These are phyloP conservation scores for Tragelaphus imberbis DNA, from an alignment of 2,113 vertebrate species.

Conservation along the genomic window DNA sequence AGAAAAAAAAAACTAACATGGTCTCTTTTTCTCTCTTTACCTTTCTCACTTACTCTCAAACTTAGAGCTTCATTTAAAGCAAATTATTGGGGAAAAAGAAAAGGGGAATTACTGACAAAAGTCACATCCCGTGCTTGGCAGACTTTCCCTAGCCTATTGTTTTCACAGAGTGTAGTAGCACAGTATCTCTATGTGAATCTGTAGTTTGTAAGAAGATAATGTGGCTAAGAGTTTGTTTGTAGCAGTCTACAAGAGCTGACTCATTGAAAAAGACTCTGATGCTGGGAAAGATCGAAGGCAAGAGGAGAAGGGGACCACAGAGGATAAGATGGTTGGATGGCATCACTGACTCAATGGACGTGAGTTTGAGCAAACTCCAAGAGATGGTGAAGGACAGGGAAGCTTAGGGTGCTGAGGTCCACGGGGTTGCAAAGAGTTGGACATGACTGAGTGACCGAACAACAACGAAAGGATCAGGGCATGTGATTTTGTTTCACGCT, in stretches of 20 bases:
- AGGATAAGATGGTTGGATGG: neutral
- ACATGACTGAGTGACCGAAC: neutral
- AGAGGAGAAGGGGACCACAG: neutral
- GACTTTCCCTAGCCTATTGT: neutral
- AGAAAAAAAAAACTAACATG: neutral
- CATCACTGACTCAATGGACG: neutral
- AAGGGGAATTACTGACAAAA: neutral
- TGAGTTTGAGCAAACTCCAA: neutral
- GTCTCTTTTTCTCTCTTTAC: neutral
- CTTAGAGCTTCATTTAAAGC: neutral
- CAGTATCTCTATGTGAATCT: neutral
- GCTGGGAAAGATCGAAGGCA: neutral
- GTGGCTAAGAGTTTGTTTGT: neutral
- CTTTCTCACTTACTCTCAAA: neutral
- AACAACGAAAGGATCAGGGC: neutral
- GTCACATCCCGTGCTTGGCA: neutral
- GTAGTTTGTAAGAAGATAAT: neutral
- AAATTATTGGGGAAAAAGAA: neutral
- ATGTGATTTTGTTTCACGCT: neutral
- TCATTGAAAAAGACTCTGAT: neutral
- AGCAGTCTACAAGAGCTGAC: neutral
- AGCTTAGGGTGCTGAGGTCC: neutral
- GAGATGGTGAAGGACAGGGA: neutral
- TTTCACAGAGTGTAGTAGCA: neutral
- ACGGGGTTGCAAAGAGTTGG: rapidly evolving